Percentiles rank a stretch among this genome's conserved stretches.
These are phyloP conservation scores for Philonicus albiceps DNA, from an alignment of 2,888 invertebrate species.

Conservation along the genomic window DNA sequence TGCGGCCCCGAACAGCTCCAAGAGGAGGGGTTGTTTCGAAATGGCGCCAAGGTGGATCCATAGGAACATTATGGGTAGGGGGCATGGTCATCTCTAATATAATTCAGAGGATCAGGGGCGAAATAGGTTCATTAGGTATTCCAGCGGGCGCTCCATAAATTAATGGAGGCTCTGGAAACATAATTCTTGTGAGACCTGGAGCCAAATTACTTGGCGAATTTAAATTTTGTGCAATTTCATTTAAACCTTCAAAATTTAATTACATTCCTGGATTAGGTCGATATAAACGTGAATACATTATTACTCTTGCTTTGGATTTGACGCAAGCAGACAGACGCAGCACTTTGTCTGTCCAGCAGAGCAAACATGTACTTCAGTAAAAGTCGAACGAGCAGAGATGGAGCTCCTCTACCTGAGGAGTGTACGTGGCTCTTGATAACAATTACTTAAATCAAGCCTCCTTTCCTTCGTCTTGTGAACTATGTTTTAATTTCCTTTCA, in stretches of 20 bases:
- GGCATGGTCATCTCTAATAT: neutral
- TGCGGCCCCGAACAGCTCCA: neutral
- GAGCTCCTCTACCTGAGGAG: neutral
- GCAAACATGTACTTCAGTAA: neutral
- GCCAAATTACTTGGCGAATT: constrained; percentile 31
- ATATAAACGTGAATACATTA: constrained; percentile 20
- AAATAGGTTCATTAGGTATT: constrained; percentile 20
- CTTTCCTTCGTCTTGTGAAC: neutral
- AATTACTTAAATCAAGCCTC: neutral
- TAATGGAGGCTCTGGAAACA: constrained; percentile 13
- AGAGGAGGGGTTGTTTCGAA: neutral
- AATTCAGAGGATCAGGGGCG: constrained; percentile 7
- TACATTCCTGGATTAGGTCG: constrained; percentile 15
- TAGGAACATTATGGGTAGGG: neutral
- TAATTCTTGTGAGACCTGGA: constrained; percentile 4
- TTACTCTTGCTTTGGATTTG: neutral
- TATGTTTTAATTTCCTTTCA: neutral
- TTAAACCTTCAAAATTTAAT: constrained; percentile 25
- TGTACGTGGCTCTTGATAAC: neutral
- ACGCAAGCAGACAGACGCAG: neutral
- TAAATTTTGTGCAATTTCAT: constrained; percentile 31
- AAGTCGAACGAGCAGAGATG: neutral
- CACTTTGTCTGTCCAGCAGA: neutral
- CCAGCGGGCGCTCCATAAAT: constrained; percentile 5
- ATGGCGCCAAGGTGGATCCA: neutral